Evolutionary conservation across 2,113 vertebrate species (phyloP).

Genomic region (Naja naja): DNA sequence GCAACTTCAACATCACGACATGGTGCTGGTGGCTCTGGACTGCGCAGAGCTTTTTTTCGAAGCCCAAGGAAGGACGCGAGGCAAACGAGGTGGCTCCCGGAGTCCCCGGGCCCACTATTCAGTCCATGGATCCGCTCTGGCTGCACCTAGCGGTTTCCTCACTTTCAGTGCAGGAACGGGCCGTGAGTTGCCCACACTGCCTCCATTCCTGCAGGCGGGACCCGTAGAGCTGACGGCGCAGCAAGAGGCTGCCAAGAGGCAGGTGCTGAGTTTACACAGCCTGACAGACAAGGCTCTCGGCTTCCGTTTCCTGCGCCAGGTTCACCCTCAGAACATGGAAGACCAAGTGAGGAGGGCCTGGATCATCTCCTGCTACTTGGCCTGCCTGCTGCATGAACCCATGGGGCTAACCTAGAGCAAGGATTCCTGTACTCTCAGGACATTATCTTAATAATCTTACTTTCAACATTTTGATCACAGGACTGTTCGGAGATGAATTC

Average conservation of each 20-base stretch:
- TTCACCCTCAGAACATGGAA: conserved; percentile 45
- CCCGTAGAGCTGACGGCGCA: not conserved
- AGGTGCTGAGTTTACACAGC: conserved; percentile 49
- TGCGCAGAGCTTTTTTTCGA: conserved; percentile 51
- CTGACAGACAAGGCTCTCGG: conserved; percentile 41
- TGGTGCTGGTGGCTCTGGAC: conserved; percentile 31
- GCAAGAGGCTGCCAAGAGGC: conserved; percentile 25
- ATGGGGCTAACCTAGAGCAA: conserved; percentile 37
- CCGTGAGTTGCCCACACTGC: not conserved
- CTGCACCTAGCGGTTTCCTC: conserved; percentile 36
- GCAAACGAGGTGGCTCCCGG: not conserved
- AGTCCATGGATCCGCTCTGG: conserved; percentile 33
- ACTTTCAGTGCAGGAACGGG: conserved; percentile 28
- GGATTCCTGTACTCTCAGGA: not conserved
- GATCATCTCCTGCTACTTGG: conserved; percentile 49
- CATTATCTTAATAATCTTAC: not conserved
- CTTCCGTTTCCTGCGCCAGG: conserved; percentile 38
- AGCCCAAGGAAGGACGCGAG: conserved; percentile 28
- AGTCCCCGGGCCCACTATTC: conserved; percentile 27
- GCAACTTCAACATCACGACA: not conserved
- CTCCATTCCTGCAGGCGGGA: conserved; percentile 24
- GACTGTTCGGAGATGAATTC: not conserved
- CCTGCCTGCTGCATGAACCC: conserved; percentile 45
- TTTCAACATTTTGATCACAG: not conserved
- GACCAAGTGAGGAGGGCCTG: conserved; percentile 42